phyloP scores from a whole-genome alignment of 2,797 vertebrate genomes.

The Acipenser transmontanus region DNA sequence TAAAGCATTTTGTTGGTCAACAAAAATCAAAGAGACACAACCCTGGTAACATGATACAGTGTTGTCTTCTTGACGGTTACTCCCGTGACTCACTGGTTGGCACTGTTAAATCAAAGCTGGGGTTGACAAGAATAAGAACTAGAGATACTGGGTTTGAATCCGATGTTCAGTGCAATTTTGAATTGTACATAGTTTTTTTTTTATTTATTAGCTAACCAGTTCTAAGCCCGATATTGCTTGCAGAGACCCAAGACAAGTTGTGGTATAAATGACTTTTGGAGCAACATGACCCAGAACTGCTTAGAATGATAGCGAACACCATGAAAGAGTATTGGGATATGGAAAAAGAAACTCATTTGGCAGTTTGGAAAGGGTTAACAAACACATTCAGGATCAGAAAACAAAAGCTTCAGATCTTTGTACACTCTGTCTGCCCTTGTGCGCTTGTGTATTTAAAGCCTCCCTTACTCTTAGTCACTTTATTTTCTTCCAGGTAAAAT shows the following conservation, averaged over 20 bases:
- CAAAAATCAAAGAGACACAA: constrained; percentile 50
- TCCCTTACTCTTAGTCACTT: constrained; percentile 22
- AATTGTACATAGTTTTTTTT: too few relatives aligned
- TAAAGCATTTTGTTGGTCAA: constrained; percentile 50
- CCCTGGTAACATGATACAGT: constrained; percentile 34
- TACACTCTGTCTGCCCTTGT: too few relatives aligned
- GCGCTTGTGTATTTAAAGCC: constrained; percentile 16
- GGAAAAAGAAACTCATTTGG: too few relatives aligned
- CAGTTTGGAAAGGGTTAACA: too few relatives aligned
- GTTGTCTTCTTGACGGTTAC: constrained; percentile 52
- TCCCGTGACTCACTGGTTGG: constrained; percentile 23
- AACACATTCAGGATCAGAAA: too few relatives aligned
- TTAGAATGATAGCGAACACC: too few relatives aligned
- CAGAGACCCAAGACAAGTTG: too few relatives aligned
- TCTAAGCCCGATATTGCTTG: too few relatives aligned
- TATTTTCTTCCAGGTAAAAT: constrained; percentile 31
- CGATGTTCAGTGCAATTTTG: constrained; percentile 19
- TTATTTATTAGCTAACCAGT: background rate
- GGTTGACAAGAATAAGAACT: constrained; percentile 32
- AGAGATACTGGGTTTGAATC: constrained; percentile 35
- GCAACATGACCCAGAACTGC: too few relatives aligned
- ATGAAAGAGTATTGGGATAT: too few relatives aligned
- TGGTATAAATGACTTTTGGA: too few relatives aligned
- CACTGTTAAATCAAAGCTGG: constrained; percentile 26
- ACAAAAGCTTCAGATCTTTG: too few relatives aligned